phyloP scores from a whole-genome alignment of 2,113 vertebrate species.

The Prionailurus bengalensis region DNA sequence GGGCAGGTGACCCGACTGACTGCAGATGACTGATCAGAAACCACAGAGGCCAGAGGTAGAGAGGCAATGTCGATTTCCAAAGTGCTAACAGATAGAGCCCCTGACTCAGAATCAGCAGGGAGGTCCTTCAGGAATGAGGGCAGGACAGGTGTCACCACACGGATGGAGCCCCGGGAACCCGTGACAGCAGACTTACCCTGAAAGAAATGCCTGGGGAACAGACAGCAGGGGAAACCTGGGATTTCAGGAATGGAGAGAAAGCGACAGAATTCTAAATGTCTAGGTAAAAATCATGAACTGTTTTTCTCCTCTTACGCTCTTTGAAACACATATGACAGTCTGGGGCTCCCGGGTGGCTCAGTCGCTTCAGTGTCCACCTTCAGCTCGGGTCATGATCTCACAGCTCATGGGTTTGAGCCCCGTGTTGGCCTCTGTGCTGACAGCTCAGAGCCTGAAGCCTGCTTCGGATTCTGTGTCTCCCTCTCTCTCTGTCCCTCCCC shows the following conservation, averaged over 20 bases:
- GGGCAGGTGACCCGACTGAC: background rate
- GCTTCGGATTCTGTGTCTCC: too few species aligned
- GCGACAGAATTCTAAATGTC: background rate
- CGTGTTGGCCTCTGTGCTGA: too few species aligned
- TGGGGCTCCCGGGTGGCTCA: too few species aligned
- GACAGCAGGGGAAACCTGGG: background rate
- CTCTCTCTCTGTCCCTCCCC: too few species aligned
- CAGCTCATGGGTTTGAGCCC: too few species aligned
- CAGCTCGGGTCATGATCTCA: too few species aligned
- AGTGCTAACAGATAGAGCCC: background rate
- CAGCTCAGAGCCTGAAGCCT: too few species aligned
- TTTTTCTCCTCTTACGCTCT: background rate
- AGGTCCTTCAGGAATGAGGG: background rate
- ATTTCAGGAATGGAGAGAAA: background rate
- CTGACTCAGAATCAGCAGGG: background rate
- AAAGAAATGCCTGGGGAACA: background rate
- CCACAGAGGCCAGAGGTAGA: background rate
- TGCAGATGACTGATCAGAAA: background rate
- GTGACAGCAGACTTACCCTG: fast-evolving
- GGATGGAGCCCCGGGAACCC: background rate
- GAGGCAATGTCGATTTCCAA: too few species aligned
- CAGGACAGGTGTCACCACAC: background rate
- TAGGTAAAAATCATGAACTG: background rate
- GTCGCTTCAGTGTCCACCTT: too few species aligned
- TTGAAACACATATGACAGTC: background rate